Conservation (phyloP, 1,140 invertebrate species). For the Cotesia glomerata region DNA sequence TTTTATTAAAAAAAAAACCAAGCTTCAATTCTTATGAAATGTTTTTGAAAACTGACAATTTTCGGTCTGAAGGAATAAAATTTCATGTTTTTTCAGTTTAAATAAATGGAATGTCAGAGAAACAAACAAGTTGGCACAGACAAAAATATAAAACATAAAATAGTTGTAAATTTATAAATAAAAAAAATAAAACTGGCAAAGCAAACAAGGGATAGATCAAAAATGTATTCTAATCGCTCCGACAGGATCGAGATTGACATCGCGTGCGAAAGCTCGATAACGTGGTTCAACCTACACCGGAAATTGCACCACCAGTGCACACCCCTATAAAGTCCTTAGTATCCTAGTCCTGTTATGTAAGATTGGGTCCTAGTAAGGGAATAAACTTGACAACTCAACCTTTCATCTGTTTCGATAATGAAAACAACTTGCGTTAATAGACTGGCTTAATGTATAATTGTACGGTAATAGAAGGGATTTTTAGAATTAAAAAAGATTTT, state of each 20-base stretch:
- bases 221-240: slow-evolving; percentile 16
- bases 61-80: no score
- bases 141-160: slow-evolving; percentile 13
- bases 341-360: background rate
- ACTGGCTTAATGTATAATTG: no score
- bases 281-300: slow-evolving; percentile 13
- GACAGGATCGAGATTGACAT: slow-evolving; percentile 24
- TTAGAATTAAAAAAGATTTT: no score
- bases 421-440: no score
- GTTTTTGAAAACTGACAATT: no score
- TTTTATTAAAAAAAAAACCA: no score
- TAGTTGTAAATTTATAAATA: background rate
- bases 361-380: slow-evolving; percentile 1
- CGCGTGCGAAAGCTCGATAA: slow-evolving; percentile 27
- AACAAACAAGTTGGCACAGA: background rate
- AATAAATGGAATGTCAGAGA: no score
- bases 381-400: no score
- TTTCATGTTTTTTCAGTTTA: no score
- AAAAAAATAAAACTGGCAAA: background rate
- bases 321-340: slow-evolving; percentile 5
- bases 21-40: no score
- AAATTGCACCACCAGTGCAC: slow-evolving; percentile 24
- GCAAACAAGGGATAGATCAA: background rate
- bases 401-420: no score
- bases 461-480: no score